phyloP scores from a whole-genome alignment of 2,113 vertebrate species.

The Mystacornis crossleyi region DNA sequence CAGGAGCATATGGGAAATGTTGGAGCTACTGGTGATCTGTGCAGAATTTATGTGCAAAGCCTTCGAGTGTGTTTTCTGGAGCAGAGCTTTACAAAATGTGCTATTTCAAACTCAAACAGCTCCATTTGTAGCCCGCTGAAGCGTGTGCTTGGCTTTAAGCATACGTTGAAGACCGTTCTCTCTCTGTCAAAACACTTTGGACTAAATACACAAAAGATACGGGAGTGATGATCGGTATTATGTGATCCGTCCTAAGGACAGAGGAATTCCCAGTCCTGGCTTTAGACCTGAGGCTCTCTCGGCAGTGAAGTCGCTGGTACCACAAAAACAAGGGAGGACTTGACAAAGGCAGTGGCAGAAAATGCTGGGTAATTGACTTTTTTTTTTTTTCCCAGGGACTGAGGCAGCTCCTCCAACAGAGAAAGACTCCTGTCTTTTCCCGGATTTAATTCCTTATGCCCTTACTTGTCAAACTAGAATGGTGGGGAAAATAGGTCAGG shows the following conservation, averaged over 20 bases:
- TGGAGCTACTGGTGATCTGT: neutral
- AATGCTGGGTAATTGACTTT: neutral
- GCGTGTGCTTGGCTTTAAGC: neutral
- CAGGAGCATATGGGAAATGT: neutral
- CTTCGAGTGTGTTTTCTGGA: slow-evolving; percentile 9
- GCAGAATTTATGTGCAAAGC: neutral
- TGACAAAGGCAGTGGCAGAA: neutral
- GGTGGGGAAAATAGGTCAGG: neutral
- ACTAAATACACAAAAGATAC: neutral
- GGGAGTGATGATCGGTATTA: neutral
- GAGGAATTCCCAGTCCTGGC: neutral
- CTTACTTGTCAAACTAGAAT: neutral
- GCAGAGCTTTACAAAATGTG: neutral
- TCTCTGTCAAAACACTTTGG: neutral
- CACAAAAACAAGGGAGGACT: neutral
- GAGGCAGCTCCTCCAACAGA: neutral
- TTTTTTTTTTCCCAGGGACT: neutral
- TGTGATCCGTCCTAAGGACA: neutral
- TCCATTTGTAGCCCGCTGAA: neutral
- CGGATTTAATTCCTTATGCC: neutral
- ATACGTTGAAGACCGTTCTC: neutral
- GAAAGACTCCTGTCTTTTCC: neutral
- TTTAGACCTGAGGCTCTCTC: neutral
- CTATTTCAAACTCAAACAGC: neutral
- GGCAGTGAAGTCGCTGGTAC: neutral